These are phyloP conservation scores for Andrena chrysosceles DNA, from an alignment of 2,888 invertebrate genomes.

Conservation along the genomic window DNA sequence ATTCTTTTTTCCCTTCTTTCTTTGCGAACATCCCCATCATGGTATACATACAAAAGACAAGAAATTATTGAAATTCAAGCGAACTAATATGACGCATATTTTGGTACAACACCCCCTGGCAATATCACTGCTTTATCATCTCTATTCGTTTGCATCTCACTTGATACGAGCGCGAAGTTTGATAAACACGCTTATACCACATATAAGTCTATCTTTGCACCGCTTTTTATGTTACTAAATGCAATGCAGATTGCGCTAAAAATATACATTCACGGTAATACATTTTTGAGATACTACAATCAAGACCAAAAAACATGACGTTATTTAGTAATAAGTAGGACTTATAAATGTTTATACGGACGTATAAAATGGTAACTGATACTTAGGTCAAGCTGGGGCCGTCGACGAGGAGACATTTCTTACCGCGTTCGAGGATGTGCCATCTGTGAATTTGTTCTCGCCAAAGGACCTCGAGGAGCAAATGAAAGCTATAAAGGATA, in stretches of 20 bases:
- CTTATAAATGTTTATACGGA: not conserved
- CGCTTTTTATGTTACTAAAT: conserved; percentile 32
- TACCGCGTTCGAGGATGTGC: conserved; percentile 93
- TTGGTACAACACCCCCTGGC: not conserved
- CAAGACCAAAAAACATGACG: not conserved
- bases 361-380: conserved; percentile 11
- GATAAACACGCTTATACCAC: conserved; percentile 24
- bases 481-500: conserved; percentile 90
- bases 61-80: conserved; percentile 18
- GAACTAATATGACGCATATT: conserved; percentile 9
- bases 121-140: conserved; percentile 25
- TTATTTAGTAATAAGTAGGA: not conserved
- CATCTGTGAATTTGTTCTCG: conserved; percentile 93
- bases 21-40: conserved; percentile 29
- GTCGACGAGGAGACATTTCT: conserved; percentile 96
- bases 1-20: not conserved
- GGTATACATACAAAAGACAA: conserved; percentile 28
- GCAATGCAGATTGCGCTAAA: not conserved
- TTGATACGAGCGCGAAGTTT: conserved; percentile 2
- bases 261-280: not conserved
- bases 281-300: not conserved
- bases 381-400: conserved; percentile 90
- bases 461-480: conserved; percentile 93
- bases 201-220: conserved; percentile 27
- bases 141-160: conserved; percentile 19